Evolutionary conservation across 2,888 invertebrate species (phyloP).

Genomic region (Dasysyrphus tricinctus): DNA sequence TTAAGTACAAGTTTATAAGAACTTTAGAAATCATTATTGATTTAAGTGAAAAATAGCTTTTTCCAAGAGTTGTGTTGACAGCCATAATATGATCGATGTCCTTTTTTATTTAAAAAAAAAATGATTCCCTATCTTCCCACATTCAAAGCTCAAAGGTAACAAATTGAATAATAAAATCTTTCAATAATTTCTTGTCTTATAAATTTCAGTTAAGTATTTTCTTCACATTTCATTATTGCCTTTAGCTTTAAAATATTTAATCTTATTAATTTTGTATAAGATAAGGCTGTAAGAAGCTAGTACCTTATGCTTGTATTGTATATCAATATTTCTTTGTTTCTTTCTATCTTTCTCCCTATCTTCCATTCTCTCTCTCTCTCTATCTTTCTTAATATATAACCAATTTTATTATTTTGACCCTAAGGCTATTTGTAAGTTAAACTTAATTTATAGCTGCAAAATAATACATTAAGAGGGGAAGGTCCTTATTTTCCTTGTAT

Average conservation of each 20-base stretch:
- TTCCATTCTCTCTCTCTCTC: too few species aligned
- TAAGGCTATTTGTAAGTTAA: not conserved
- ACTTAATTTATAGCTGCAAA: constrained; percentile 31
- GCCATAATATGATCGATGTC: not conserved
- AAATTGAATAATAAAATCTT: not conserved
- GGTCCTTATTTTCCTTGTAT: not conserved
- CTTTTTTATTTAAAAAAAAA: not conserved
- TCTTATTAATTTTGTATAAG: not conserved
- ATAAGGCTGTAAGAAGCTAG: not conserved
- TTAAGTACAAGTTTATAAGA: not conserved
- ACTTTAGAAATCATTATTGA: not conserved
- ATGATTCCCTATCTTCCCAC: not conserved
- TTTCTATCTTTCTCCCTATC: not conserved
- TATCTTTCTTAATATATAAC: not conserved
- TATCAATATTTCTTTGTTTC: not conserved
- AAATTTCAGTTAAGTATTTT: not conserved
- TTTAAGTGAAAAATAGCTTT: not conserved
- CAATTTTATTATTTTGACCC: constrained; percentile 28
- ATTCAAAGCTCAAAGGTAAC: not conserved
- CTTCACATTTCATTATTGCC: not conserved
- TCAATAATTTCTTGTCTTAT: not conserved
- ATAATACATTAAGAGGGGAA: constrained; percentile 20
- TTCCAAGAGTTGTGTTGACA: not conserved
- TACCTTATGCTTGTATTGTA: not conserved
- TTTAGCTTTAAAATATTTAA: constrained; percentile 8